Base-by-base conservation (phyloP, 2,797 vertebrate genomes). In the Sphenopsis melanotis region DNA sequence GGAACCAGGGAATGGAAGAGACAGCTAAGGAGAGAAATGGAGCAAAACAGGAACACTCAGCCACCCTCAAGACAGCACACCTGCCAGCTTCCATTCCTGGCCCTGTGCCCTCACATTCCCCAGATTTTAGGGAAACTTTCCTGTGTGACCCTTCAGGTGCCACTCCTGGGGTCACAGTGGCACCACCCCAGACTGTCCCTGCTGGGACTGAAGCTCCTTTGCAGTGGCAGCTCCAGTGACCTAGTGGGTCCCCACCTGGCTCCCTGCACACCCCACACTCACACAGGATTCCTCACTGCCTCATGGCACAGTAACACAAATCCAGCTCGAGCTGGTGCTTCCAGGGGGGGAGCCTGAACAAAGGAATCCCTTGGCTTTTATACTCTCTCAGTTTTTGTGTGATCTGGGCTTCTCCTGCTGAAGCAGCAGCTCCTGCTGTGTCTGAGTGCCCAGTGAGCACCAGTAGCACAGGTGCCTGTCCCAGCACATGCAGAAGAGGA, bases 201-300 rank as follows among this genome's bases (percentile, higher is more conserved):
- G 50, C 8, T 37, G 42, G 26, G 15, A 79, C 15, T 4, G 4
- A 72, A 79, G 50, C 6, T 37, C 11, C 13, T 37, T 10, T 14
- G 30, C 32, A 50, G 74, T 2, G 11, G 27, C 39, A 71, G 39
- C n/a, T 71, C 42, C 66, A 50, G 50, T 5, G 8, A 55, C 27
- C 34, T 4, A 2, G 34, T 3, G n/a, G 15, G 36, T 57, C 22
- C 42, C 26, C 3, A 1, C 9, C 8, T 49, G 26, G 27, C n/a
- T 44, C 61, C 47, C 63, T 39, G 46, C 34, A 34, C 39, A 44
- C 13, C 46, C 39, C 63, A n/a, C 39, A 24, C 14, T n/a, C 47
- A 20, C 53, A 21, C 36, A 52, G 46, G 53, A n/a, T 14, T 23
- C 39, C 39, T 29, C 46, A 14, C 41, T 9, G 34, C 19, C 49